A percentile compares a stretch with the other conserved stretches of the same genome.
Conservation (phyloP, 2,113 vertebrate species). For the Oryzias javanicus region DNA sequence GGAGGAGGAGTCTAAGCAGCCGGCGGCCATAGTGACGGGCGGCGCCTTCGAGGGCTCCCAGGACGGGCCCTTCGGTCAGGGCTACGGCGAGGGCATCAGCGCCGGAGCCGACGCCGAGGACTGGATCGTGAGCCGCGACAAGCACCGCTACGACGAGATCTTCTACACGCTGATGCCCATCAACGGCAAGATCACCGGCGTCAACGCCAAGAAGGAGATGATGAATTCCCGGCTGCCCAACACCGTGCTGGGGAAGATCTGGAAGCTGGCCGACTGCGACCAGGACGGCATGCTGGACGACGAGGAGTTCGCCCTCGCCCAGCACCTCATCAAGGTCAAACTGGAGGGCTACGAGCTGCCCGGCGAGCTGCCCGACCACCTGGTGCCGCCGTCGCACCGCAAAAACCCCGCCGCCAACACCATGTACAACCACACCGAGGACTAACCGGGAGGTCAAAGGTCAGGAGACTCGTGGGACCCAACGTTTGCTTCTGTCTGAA, state of each 20-base stretch:
- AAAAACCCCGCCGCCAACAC: slow-evolving; percentile 82
- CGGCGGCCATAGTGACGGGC: slow-evolving; percentile 84
- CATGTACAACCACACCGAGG: slow-evolving; percentile 53
- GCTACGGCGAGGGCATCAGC: slow-evolving; percentile 92
- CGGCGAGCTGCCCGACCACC: slow-evolving; percentile 82
- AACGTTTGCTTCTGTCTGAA: no score
- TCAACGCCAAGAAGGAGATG: slow-evolving; percentile 97
- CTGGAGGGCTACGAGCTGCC: slow-evolving; percentile 94
- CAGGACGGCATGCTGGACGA: slow-evolving; percentile 94
- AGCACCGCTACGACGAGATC: slow-evolving; percentile 95
- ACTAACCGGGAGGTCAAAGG: slow-evolving; percentile 40
- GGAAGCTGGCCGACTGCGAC: slow-evolving; percentile 95
- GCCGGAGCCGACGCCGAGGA: slow-evolving; percentile 91
- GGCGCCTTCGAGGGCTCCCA: slow-evolving; percentile 93
- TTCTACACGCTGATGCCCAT: slow-evolving; percentile 93
- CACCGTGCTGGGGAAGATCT: slow-evolving; percentile 95
- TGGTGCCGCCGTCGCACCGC: slow-evolving; percentile 90
- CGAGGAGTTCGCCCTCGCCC: slow-evolving; percentile 93
- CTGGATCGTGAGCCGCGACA: slow-evolving; percentile 94
- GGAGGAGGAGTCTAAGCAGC: slow-evolving; percentile 88
- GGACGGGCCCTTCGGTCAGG: slow-evolving; percentile 91
- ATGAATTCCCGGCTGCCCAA: slow-evolving; percentile 95
- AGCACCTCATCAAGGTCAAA: slow-evolving; percentile 96
- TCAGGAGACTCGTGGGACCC: not conserved
- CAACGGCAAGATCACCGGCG: slow-evolving; percentile 92